These are phyloP conservation scores for Misgurnus anguillicaudatus DNA, from an alignment of 2,113 vertebrate species.

Conservation along the genomic window DNA sequence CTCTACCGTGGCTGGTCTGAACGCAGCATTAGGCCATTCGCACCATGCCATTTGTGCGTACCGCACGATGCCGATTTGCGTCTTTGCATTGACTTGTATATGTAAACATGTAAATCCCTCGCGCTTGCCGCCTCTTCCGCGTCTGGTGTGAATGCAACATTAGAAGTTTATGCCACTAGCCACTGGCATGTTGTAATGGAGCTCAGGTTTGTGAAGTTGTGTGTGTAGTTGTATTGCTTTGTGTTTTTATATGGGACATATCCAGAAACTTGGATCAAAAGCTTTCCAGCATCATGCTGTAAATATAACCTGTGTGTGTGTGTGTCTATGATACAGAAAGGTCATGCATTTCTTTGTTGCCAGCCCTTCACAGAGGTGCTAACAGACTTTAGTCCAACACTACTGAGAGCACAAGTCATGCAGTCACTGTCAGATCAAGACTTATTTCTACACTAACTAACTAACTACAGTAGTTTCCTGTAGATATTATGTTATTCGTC, in stretches of 20 bases:
- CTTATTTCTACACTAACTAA: neutral
- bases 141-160: no score
- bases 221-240: neutral
- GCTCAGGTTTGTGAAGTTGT: no score
- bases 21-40: no score
- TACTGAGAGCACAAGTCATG: slow-evolving; percentile 68
- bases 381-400: slow-evolving; percentile 61
- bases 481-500: neutral
- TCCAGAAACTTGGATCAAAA: neutral
- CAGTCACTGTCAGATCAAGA: slow-evolving; percentile 47
- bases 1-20: no score
- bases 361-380: slow-evolving; percentile 57
- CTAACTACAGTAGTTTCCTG: neutral
- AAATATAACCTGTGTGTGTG: slow-evolving; percentile 28
- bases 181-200: no score
- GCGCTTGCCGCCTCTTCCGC: no score
- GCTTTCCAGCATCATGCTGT: neutral
- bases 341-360: slow-evolving; percentile 60
- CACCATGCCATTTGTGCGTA: no score
- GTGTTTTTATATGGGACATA: slow-evolving; percentile 10
- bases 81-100: no score
- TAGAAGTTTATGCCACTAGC: no score
- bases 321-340: slow-evolving; percentile 44
- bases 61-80: no score
- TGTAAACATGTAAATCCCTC: no score